Base-by-base conservation (phyloP, 2,113 vertebrate genomes). In the Corythoichthys haematopterus region DNA sequence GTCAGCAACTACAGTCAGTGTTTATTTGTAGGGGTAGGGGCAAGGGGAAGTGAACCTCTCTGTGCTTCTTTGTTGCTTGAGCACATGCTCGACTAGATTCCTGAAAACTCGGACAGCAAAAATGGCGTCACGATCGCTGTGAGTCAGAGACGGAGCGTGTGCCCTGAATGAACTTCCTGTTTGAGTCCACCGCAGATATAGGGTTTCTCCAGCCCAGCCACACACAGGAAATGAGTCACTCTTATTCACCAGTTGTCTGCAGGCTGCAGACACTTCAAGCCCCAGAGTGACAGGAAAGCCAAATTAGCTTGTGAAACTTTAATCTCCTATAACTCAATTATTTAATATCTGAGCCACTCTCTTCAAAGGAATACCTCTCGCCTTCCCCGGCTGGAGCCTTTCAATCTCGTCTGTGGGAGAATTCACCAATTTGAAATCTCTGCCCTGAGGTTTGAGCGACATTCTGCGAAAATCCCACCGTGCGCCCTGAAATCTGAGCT, bases 221-320 rank as follows among this genome's bases (percentile, higher is more conserved):
- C 81, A 85, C 75, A 74, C 85, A 87, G 89, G 89, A 90, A 88
- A 79, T 90, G 88, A 88, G 81, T 87, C 87, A 88, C 75, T 73
- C 70, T 77, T 84, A 70, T 80, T 85, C 87, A 80, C 70, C 77
- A 80, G 79, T 68, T 71, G 66, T 86, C 86, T 86, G 80, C 76
- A 79, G 72, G 65, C 85, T 83, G 79, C 79, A 80, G 81, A 80
- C 77, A 80, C 71, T 51, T 75, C 62, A 3, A 76, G 77, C 81
- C 82, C 75, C 60, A 59, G 80, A 87, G 85, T 86, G 87, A 87
- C 84, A 74, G 77, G 80, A 74, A 80, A 80, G 83, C 72, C 74
- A 85, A 89, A 89, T 88, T 88, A 89, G 82, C 89, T 88, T 73
- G 86, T 90, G 86, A 87, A 90, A 90, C 85, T 90, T 92, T 90